Percentiles rank a stretch among this genome's conserved stretches.
Conservation (phyloP, 1,140 invertebrate species). For the Microplitis mediator region DNA sequence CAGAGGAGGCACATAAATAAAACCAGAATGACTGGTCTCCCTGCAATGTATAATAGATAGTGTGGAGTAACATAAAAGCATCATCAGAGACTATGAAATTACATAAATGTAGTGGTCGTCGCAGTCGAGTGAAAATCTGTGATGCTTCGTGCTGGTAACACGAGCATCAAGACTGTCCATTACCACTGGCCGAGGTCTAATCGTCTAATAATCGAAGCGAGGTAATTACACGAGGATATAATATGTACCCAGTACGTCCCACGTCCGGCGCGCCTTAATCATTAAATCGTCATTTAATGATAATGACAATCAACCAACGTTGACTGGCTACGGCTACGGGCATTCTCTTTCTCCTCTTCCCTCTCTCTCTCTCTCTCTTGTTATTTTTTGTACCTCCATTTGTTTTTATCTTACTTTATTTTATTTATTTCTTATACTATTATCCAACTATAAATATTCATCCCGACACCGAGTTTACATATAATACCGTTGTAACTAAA, state of each 20-base stretch:
- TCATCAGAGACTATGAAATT: slow-evolving; percentile 2
- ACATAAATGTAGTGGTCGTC: slow-evolving; percentile 4
- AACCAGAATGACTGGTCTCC: no score
- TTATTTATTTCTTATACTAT: no score
- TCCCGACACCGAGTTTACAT: no score
- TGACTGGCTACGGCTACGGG: slow-evolving; percentile 4
- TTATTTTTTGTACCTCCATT: no score
- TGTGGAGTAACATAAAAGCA: neutral
- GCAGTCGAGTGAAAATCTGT: slow-evolving; percentile 9
- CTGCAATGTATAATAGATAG: no score
- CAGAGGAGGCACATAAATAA: no score
- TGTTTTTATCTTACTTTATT: no score
- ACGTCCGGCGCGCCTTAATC: slow-evolving; percentile 51
- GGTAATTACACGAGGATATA: slow-evolving; percentile 39
- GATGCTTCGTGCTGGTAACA: neutral
- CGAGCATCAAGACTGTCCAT: slow-evolving; percentile 27
- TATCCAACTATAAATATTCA: no score
- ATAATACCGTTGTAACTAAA: no score
- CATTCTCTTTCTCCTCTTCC: neutral
- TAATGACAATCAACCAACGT: slow-evolving; percentile 44
- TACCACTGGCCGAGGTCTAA: slow-evolving; percentile 39
- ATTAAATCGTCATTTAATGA: slow-evolving; percentile 54
- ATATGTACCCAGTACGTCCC: slow-evolving; percentile 40
- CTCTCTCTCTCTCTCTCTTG: neutral
- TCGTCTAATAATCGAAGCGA: slow-evolving; percentile 45